A percentile compares a stretch with the other conserved stretches of the same genome.
Evolutionary conservation across 23 tunicate genomes (phyloP).

Genomic region (Ascidia mentula): DNA sequence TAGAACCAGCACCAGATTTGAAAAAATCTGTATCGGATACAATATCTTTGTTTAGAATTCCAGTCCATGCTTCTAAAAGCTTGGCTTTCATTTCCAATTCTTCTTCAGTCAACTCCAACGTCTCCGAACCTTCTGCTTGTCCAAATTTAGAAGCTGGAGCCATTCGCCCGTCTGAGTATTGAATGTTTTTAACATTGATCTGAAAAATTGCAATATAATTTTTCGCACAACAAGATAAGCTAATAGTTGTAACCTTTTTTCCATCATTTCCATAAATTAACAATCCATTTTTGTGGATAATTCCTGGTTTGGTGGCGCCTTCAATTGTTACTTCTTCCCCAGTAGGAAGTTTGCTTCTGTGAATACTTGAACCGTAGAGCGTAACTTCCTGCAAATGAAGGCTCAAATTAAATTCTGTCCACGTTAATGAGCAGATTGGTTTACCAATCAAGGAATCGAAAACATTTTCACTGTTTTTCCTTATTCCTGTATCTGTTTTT

Average conservation of each 20-base stretch:
- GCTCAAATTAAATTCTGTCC: not conserved
- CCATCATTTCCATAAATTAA: constrained; percentile 81
- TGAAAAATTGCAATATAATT: constrained; percentile 11
- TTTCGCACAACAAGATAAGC: not conserved
- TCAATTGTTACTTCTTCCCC: constrained; percentile 73
- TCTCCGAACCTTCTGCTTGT: constrained; percentile 68
- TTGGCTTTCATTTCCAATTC: constrained; percentile 55
- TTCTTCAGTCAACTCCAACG: constrained; percentile 73
- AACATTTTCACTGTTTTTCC: not conserved
- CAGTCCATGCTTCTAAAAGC: constrained; percentile 69
- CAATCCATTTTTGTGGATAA: constrained; percentile 88
- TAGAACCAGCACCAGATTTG: constrained; percentile 92
- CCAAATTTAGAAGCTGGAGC: constrained; percentile 80
- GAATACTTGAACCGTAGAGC: constrained; percentile 72
- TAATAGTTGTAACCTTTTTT: constrained; percentile 48
- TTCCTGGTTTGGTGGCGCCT: constrained; percentile 55
- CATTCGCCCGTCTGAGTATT: constrained; percentile 86
- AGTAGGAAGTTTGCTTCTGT: constrained; percentile 85
- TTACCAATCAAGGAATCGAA: not conserved
- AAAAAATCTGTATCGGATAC: constrained; percentile 79
- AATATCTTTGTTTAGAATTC: constrained; percentile 80
- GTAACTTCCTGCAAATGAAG: constrained; percentile 61
- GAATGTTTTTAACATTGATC: constrained; percentile 91
- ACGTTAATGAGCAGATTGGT: not conserved
- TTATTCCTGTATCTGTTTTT: not conserved